These are phyloP conservation scores for Bombus superbus DNA, from an alignment of 1,140 invertebrate species.

Conservation along the genomic window DNA sequence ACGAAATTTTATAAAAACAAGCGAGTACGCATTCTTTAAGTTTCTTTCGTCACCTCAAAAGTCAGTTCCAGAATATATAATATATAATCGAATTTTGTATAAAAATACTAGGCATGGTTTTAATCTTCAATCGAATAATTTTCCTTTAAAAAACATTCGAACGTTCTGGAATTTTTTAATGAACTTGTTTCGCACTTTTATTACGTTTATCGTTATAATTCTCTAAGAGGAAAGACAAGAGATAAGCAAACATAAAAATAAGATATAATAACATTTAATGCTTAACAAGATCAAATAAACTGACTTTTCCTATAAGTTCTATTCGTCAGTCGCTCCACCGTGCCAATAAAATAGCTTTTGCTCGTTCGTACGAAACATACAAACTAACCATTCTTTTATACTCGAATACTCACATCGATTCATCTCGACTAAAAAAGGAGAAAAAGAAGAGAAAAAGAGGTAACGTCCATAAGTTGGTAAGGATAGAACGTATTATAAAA, in stretches of 20 bases:
- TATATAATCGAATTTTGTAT: slow-evolving; percentile 32
- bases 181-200: not conserved
- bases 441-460: not conserved
- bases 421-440: not conserved
- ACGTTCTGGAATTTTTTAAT: not conserved
- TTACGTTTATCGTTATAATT: slow-evolving; percentile 1
- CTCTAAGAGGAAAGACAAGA: not conserved
- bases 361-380: not conserved
- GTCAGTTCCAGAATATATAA: slow-evolving; percentile 17
- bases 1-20: slow-evolving; percentile 6
- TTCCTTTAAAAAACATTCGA: not conserved
- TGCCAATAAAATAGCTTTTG: slow-evolving; percentile 27
- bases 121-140: not conserved
- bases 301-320: slow-evolving; percentile 18
- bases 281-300: slow-evolving; percentile 2
- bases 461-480: slow-evolving; percentile 21
- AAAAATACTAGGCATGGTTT: slow-evolving; percentile 36
- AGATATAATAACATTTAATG: not conserved
- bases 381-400: slow-evolving; percentile 5
- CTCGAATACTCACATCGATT: slow-evolving; percentile 7
- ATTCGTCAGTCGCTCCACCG: slow-evolving; percentile 22
- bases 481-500: slow-evolving; percentile 17
- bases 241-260: not conserved
- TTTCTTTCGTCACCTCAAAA: not conserved
- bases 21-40: not conserved